phyloP scores from a whole-genome alignment of 2,888 invertebrate genomes.

The Rugalucina vietnamica region DNA sequence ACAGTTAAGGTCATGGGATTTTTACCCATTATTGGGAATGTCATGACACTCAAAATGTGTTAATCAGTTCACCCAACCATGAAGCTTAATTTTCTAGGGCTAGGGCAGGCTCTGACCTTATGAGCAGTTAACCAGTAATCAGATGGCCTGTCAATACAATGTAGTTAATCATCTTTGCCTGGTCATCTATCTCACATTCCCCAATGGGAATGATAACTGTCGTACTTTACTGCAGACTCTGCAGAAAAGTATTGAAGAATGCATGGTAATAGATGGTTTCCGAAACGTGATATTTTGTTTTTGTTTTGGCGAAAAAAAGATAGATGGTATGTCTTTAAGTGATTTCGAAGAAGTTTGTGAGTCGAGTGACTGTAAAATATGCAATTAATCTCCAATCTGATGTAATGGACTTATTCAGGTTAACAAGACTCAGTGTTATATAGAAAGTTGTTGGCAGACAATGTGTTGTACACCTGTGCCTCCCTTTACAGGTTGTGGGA shows the following conservation, averaged over 20 bases:
- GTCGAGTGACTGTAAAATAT: slow-evolving; percentile 31
- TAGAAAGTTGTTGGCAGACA: slow-evolving; percentile 35
- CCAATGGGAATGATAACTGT: slow-evolving; percentile 49
- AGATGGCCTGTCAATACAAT: too few relatives aligned
- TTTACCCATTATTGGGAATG: too few relatives aligned
- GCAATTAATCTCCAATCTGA: slow-evolving; percentile 36
- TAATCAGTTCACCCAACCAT: too few relatives aligned
- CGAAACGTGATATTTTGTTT: slow-evolving; percentile 44
- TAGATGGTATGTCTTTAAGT: slow-evolving; percentile 23
- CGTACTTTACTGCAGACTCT: slow-evolving; percentile 12
- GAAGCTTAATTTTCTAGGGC: too few relatives aligned
- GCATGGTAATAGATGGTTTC: slow-evolving; percentile 9
- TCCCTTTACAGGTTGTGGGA: slow-evolving; percentile 43
- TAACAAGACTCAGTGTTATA: slow-evolving; percentile 28
- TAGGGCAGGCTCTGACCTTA: too few relatives aligned
- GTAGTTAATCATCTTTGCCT: too few relatives aligned
- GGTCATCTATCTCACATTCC: too few relatives aligned
- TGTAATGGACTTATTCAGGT: slow-evolving; percentile 49
- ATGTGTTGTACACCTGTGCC: slow-evolving; percentile 32
- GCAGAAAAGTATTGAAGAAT: slow-evolving; percentile 27
- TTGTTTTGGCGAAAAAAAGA: slow-evolving; percentile 54
- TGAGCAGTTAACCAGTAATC: too few relatives aligned
- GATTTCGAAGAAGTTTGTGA: slow-evolving; percentile 19
- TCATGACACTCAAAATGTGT: too few relatives aligned
- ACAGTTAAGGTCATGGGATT: too few relatives aligned